Conservation (phyloP, 2,797 vertebrate genomes). For the Pelodytes ibericus region DNA sequence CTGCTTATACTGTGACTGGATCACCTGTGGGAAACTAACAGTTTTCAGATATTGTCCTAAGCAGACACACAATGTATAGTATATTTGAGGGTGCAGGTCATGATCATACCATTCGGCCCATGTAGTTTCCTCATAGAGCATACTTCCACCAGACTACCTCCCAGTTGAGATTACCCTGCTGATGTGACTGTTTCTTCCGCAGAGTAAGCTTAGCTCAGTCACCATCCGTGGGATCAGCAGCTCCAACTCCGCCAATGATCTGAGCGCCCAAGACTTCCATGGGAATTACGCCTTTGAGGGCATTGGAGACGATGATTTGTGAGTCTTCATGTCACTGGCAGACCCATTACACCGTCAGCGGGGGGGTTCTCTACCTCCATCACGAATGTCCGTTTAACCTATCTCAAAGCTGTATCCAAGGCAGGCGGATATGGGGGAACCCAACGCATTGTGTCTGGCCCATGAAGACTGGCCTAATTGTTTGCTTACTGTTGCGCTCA, state of each 20-base stretch:
- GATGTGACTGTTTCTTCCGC: slow-evolving; percentile 32
- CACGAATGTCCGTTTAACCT: slow-evolving; percentile 44
- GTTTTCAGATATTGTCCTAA: too few species aligned
- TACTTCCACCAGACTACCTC: too few species aligned
- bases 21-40: too few species aligned
- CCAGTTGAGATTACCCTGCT: too few species aligned
- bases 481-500: slow-evolving; percentile 36
- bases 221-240: slow-evolving; percentile 92
- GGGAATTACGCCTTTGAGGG: slow-evolving; percentile 98
- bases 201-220: slow-evolving; percentile 96
- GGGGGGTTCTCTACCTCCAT: slow-evolving; percentile 62
- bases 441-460: not conserved
- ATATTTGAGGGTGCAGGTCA: too few species aligned
- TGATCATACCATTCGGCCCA: too few species aligned
- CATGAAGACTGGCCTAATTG: not conserved
- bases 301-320: slow-evolving; percentile 97
- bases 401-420: slow-evolving; percentile 40
- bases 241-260: slow-evolving; percentile 85
- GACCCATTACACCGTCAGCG: slow-evolving; percentile 21
- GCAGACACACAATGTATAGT: too few species aligned
- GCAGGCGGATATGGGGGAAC: not conserved
- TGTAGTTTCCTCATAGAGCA: too few species aligned
- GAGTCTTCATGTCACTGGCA: slow-evolving; percentile 59
- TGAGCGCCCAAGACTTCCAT: slow-evolving; percentile 89
- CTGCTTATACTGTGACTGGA: too few species aligned